phyloP scores from a whole-genome alignment of 2,113 vertebrate genomes.

The Mungos mungo region DNA sequence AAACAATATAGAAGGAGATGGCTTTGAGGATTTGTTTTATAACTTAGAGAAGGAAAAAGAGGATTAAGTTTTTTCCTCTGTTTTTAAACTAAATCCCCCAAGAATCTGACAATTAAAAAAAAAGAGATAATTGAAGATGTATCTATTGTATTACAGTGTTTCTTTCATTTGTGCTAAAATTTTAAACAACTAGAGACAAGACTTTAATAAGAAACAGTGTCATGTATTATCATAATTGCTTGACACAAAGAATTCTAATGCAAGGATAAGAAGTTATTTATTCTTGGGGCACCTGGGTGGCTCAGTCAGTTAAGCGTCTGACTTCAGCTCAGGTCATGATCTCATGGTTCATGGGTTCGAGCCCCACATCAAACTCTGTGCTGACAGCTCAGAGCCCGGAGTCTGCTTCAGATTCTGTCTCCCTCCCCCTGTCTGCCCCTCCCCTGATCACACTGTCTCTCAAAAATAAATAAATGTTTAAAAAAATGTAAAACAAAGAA shows the following conservation, averaged over 20 bases:
- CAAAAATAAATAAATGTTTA: too few relatives aligned
- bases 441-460: too few relatives aligned
- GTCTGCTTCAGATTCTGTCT: too few relatives aligned
- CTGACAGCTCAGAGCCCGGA: too few relatives aligned
- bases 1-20: not conserved
- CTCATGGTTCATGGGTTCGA: too few relatives aligned
- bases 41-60: not conserved
- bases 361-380: too few relatives aligned
- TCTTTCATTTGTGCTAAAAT: constrained; percentile 26
- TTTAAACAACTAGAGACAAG: not conserved
- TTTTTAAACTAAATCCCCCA: not conserved
- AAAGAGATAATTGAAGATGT: not conserved
- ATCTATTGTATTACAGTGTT: not conserved
- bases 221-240: not conserved
- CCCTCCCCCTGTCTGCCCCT: too few relatives aligned
- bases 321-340: too few relatives aligned
- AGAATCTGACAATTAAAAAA: not conserved
- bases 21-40: constrained; percentile 27
- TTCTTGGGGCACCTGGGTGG: not conserved
- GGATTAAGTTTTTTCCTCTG: not conserved
- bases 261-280: constrained; percentile 32
- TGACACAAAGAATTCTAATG: not conserved
- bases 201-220: not conserved
- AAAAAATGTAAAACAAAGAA: too few relatives aligned
- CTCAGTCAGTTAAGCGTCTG: too few relatives aligned